Conservation (phyloP, 2,888 invertebrate genomes). For the Sipha maydis region DNA sequence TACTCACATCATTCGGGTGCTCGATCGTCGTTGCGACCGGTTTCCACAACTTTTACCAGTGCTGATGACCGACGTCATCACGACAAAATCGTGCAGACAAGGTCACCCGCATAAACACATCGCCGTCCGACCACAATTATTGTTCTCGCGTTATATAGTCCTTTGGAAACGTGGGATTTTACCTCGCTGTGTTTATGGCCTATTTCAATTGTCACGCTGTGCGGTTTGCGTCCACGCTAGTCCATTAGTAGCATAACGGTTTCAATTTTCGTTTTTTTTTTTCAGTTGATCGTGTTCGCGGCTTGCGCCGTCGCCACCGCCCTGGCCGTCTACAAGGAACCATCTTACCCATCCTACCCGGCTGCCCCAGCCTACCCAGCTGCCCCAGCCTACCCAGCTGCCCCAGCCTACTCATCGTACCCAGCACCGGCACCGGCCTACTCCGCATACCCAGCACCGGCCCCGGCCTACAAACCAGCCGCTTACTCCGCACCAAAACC, state of each 20-base stretch:
- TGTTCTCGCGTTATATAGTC: not conserved
- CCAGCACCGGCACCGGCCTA: conserved; percentile 64
- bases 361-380: conserved; percentile 65
- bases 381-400: conserved; percentile 65
- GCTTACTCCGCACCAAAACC: conserved; percentile 67
- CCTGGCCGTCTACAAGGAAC: conserved; percentile 61
- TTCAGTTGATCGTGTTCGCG: conserved; percentile 65
- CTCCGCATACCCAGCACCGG: conserved; percentile 63
- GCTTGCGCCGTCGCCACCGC: conserved; percentile 66
- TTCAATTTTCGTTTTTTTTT: conserved; percentile 10
- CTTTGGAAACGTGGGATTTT: not conserved
- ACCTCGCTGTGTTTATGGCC: not conserved
- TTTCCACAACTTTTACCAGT: conserved; percentile 41
- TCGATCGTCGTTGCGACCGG: not conserved
- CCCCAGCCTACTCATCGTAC: conserved; percentile 55
- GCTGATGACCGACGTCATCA: not conserved
- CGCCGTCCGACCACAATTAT: not conserved
- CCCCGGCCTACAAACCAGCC: conserved; percentile 55
- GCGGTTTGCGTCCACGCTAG: too few relatives aligned
- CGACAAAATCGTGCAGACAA: not conserved
- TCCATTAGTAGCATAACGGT: too few relatives aligned
- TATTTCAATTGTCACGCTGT: not conserved
- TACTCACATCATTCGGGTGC: not conserved
- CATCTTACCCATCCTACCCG: conserved; percentile 55
- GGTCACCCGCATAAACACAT: not conserved